Base-by-base conservation (phyloP, 2,797 vertebrate species). In the Corythornis leucogaster region DNA sequence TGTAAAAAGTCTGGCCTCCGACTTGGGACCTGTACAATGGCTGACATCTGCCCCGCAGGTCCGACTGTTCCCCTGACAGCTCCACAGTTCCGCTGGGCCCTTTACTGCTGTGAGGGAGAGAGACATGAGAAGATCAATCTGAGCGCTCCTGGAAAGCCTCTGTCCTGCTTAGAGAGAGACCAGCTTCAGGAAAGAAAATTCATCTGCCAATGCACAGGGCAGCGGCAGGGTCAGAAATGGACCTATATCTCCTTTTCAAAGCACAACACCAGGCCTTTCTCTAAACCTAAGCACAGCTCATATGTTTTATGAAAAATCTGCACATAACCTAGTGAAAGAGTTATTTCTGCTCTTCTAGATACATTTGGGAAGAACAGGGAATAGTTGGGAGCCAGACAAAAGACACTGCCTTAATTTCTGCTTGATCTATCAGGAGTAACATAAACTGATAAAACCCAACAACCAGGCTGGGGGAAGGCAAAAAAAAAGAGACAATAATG, bases 1-100 rank as follows among this genome's bases (percentile, higher is more conserved):
- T 99, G 98, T 99, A 99, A 97, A 99, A 99, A 97, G 98, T 99
- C 97, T 99, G 99, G 90, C 99, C 99, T 25, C 98, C 98, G 15
- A 97, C 97, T 51, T 98, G 97, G 62, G 97, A 98, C 80, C 96
- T 98, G 48, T 98, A 98, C 0, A 68, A 97, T 5, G 97, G 97
- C 62, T 88, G 98, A 82, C 96, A 96, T 85, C 97, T 97, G 90
- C 97, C 97, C 57, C 96, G 96, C 76, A 94, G 96, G 42, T 97
- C 97, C 1, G 95, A 96, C 62, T 97, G 97, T 3, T 93, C 97
- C 15, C 96, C 96, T 54, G 97, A 95, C 55, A 96, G 95, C 81
- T 98, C 99, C 8, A 94, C 95, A 63, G 98, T 98, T 97, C 96
- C 98, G 95, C 97, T 97, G 74, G 96, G 92, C 73, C 95, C 97